A percentile compares a stretch with the other conserved stretches of the same genome.
These are phyloP conservation scores for Crax fasciolata DNA, from an alignment of 2,797 vertebrate genomes.

Conservation along the genomic window DNA sequence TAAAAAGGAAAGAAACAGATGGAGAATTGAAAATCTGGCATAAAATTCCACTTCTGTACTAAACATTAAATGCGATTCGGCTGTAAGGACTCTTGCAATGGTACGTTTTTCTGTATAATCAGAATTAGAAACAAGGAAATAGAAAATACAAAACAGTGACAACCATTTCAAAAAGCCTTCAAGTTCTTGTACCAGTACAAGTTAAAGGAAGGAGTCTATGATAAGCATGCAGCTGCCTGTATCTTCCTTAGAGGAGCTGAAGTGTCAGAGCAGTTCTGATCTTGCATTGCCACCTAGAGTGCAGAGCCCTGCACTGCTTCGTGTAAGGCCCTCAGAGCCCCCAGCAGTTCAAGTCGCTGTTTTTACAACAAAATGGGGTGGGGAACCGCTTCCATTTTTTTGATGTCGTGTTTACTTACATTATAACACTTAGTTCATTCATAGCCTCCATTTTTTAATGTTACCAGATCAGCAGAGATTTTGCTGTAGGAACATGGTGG, in stretches of 20 bases:
- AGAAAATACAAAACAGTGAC: conserved; percentile 48
- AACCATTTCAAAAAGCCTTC: conserved; percentile 59
- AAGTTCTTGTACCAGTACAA: conserved; percentile 50
- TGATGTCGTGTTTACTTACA: conserved; percentile 44
- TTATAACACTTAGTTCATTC: conserved; percentile 37
- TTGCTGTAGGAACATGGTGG: conserved; percentile 18
- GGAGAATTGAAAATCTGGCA: conserved; percentile 69
- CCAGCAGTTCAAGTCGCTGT: not conserved
- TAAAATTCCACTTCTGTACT: conserved; percentile 65
- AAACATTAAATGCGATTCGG: conserved; percentile 49
- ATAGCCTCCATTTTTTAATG: not conserved
- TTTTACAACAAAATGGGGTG: not conserved
- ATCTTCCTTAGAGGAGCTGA: not conserved
- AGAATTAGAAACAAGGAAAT: conserved; percentile 72
- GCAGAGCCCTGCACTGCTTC: not conserved
- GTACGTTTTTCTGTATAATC: conserved; percentile 62
- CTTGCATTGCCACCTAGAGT: conserved; percentile 78
- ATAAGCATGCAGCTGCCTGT: conserved; percentile 69
- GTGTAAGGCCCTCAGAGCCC: not conserved
- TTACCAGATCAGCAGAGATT: conserved; percentile 27
- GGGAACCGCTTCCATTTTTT: conserved; percentile 35
- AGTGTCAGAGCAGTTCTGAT: not conserved
- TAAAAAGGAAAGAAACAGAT: conserved; percentile 68
- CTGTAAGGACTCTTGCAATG: conserved; percentile 48
- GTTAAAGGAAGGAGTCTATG: conserved; percentile 54